Evolutionary conservation across 1,140 invertebrate genomes (phyloP).

Genomic region (Bombus superbus): DNA sequence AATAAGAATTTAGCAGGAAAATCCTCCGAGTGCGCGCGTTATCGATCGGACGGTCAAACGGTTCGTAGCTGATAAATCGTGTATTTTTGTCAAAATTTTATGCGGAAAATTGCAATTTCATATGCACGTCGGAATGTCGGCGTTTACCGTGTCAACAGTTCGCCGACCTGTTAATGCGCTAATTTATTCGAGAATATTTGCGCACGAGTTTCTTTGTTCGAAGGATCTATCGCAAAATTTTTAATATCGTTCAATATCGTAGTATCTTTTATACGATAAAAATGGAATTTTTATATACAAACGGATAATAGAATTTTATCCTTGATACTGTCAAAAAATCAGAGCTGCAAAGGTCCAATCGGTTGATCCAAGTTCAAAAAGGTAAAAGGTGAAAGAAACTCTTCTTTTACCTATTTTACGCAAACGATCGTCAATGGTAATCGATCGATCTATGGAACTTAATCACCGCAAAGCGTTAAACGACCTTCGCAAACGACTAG

Average conservation of each 20-base stretch:
- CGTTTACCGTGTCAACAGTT: neutral
- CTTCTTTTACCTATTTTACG: no score
- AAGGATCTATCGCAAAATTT: neutral
- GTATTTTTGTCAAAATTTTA: neutral
- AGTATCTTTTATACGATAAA: no score
- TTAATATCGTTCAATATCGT: neutral
- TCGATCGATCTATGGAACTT: no score
- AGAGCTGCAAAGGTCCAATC: neutral
- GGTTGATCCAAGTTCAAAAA: no score
- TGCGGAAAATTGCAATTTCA: slow-evolving; percentile 8
- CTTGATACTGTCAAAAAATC: neutral
- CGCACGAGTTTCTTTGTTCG: neutral
- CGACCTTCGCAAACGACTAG: neutral
- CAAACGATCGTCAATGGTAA: no score
- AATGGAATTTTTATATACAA: no score
- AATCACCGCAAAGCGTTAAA: no score
- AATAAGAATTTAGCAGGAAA: neutral
- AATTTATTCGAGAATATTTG: neutral
- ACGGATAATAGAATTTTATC: no score
- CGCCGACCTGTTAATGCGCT: neutral
- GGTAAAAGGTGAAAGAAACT: no score
- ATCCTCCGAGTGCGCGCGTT: neutral
- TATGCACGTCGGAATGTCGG: neutral
- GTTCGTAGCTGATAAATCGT: slow-evolving; percentile 18
- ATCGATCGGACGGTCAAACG: slow-evolving; percentile 5